A percentile compares a stretch with the other conserved stretches of the same genome.
These are phyloP conservation scores for Parazoanthus swiftii DNA, from an alignment of 92 coral and sea anemone species.

Conservation along the genomic window DNA sequence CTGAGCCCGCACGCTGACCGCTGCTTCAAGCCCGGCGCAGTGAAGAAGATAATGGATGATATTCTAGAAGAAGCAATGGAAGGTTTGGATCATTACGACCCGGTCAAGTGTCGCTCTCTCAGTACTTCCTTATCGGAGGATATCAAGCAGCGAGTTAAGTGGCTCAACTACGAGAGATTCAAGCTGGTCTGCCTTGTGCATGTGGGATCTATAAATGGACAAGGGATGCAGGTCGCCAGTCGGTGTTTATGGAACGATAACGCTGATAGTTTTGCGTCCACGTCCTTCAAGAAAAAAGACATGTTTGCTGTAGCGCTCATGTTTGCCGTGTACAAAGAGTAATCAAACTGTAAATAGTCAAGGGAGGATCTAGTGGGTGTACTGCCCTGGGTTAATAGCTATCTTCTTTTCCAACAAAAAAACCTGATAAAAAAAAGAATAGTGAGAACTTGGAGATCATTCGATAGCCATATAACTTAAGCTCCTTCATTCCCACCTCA, in stretches of 20 bases:
- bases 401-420: neutral
- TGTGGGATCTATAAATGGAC: slow-evolving; percentile 91
- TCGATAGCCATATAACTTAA: neutral
- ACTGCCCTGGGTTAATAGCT: neutral
- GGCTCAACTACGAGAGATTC: slow-evolving; percentile 87
- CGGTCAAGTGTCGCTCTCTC: slow-evolving; percentile 81
- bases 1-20: slow-evolving; percentile 74
- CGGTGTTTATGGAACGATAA: slow-evolving; percentile 93
- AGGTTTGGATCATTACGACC: slow-evolving; percentile 71
- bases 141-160: slow-evolving; percentile 93
- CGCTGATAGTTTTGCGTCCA: slow-evolving; percentile 84
- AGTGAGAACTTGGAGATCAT: neutral
- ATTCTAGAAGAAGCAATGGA: slow-evolving; percentile 86
- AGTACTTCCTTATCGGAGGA: slow-evolving; percentile 86
- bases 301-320: slow-evolving; percentile 90
- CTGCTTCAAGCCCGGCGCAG: slow-evolving; percentile 78
- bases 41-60: slow-evolving; percentile 77
- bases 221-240: slow-evolving; percentile 87
- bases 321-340: slow-evolving; percentile 92
- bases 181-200: slow-evolving; percentile 89
- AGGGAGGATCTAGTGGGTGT: neutral
- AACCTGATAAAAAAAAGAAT: neutral
- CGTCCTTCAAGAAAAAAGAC: slow-evolving; percentile 75
- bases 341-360: neutral
- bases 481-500: neutral